phyloP scores from a whole-genome alignment of 2,113 vertebrate species.

The Cyanoderma ruficeps region DNA sequence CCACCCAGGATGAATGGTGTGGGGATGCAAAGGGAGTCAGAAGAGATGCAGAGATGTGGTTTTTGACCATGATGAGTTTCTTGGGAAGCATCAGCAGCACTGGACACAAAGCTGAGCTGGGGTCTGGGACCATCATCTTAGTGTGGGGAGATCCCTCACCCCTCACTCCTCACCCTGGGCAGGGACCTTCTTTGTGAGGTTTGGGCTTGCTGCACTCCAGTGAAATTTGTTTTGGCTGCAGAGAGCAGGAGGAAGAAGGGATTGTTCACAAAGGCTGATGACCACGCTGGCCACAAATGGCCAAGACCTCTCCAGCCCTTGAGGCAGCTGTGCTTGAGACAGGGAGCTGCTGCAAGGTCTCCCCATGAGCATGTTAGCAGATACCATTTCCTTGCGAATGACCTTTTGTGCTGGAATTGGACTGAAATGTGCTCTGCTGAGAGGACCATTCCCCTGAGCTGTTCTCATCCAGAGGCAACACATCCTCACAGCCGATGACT shows the following conservation, averaged over 20 bases:
- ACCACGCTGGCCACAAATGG: background rate
- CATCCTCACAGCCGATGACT: fast-evolving
- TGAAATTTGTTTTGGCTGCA: fast-evolving
- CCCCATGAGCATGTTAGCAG: background rate
- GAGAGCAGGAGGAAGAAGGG: fast-evolving
- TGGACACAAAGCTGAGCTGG: background rate
- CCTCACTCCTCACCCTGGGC: background rate
- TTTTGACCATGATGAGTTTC: background rate
- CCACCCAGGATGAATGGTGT: fast-evolving
- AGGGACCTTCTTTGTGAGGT: background rate
- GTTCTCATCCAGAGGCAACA: background rate
- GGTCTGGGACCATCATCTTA: background rate
- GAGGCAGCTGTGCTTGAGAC: background rate
- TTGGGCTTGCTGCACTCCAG: background rate
- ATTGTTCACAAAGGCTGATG: fast-evolving
- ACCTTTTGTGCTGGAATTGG: background rate
- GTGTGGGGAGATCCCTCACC: background rate
- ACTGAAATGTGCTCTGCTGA: background rate
- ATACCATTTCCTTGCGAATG: background rate
- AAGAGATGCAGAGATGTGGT: background rate
- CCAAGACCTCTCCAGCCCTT: background rate
- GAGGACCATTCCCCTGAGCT: background rate
- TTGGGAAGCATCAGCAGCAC: background rate
- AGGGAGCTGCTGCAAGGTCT: background rate
- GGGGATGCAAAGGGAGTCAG: background rate